Conservation (phyloP, 1,140 invertebrate species). For the Kradibia gibbosae region DNA sequence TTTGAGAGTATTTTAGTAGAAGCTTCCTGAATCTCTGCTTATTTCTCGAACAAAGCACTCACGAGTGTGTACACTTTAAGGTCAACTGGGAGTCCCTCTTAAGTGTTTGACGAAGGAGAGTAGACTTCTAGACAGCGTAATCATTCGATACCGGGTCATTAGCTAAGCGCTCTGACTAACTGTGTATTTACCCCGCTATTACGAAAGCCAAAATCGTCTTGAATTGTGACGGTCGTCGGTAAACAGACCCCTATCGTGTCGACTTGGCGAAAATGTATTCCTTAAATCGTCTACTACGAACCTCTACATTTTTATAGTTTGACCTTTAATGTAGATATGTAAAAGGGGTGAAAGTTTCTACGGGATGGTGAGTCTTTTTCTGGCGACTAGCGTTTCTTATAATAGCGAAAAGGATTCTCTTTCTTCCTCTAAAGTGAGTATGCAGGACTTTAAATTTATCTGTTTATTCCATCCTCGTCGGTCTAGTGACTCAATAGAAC, state of each 20-base stretch:
- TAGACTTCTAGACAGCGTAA: not conserved
- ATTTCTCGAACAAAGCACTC: not conserved
- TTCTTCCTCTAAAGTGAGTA: not conserved
- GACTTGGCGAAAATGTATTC: slow-evolving; percentile 31
- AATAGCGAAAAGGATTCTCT: not conserved
- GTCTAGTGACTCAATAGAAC: not conserved
- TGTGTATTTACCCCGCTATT: not conserved
- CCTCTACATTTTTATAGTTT: not conserved
- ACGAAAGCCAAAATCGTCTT: not conserved
- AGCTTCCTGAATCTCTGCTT: no score
- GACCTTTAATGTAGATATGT: not conserved
- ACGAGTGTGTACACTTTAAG: not conserved
- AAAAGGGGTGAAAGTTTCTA: no score
- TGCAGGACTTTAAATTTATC: slow-evolving; percentile 35
- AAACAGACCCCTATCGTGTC: not conserved
- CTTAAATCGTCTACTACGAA: no score
- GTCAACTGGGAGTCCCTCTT: not conserved
- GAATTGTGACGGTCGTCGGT: not conserved
- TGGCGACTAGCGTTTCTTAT: not conserved
- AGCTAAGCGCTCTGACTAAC: not conserved
- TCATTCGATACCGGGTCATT: slow-evolving; percentile 13
- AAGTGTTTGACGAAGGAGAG: slow-evolving; percentile 23
- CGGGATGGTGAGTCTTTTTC: not conserved
- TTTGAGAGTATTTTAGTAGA: no score
- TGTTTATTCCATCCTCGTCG: slow-evolving; percentile 39